phyloP scores from a whole-genome alignment of 2,888 invertebrate species.

The Ptychoptera albimana region DNA sequence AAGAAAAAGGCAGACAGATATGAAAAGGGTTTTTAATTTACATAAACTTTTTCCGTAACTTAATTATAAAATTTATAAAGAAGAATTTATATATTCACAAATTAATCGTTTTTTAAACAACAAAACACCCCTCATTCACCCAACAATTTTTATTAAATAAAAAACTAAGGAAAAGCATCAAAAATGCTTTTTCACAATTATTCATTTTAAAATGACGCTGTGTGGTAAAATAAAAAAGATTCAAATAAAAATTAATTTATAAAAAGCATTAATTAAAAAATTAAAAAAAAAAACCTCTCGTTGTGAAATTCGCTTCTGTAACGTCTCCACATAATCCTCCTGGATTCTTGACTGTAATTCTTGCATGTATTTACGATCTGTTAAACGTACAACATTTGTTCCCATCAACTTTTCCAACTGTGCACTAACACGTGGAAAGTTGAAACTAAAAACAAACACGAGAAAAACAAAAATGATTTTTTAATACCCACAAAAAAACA shows the following conservation, averaged over 20 bases:
- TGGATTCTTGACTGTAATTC: constrained; percentile 38
- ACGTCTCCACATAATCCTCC: constrained; percentile 39
- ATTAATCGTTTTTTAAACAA: too few relatives aligned
- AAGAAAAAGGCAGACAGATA: too few relatives aligned
- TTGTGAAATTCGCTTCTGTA: constrained; percentile 37
- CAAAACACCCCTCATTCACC: too few relatives aligned
- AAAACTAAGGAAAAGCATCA: too few relatives aligned
- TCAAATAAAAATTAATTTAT: neutral
- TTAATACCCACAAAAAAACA: neutral
- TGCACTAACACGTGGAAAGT: constrained; percentile 28
- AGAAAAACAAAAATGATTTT: neutral
- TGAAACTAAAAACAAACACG: constrained; percentile 21
- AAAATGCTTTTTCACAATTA: too few relatives aligned
- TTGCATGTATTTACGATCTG: constrained; percentile 47
- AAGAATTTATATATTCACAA: too few relatives aligned
- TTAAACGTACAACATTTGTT: constrained; percentile 41
- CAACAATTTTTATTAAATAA: too few relatives aligned
- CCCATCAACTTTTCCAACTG: constrained; percentile 29
- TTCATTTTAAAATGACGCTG: too few relatives aligned
- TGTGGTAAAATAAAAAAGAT: neutral
- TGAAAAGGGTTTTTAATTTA: too few relatives aligned
- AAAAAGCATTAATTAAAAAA: neutral
- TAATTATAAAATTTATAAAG: too few relatives aligned
- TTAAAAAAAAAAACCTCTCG: constrained; percentile 34
- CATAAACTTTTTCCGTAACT: too few relatives aligned